Evolutionary conservation across 2,888 invertebrate genomes (phyloP).

Genomic region (Malthinus seriepunctatus): DNA sequence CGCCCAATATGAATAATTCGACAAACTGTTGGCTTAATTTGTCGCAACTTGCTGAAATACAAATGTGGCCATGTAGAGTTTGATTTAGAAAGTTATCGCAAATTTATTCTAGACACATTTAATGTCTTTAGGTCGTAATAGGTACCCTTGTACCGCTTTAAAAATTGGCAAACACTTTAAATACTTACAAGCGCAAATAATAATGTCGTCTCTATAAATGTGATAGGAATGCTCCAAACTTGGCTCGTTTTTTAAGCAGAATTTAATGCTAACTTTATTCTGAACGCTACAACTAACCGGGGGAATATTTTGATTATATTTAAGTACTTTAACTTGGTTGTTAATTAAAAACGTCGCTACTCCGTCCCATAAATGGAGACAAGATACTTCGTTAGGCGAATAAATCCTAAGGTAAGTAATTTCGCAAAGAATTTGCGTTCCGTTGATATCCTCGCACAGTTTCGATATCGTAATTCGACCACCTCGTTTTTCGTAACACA

Average conservation of each 20-base stretch:
- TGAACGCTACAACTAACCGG: conserved; percentile 38
- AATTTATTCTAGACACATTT: too few species aligned
- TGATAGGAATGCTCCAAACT: conserved; percentile 39
- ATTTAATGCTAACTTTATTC: conserved; percentile 31
- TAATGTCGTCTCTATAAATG: conserved; percentile 48
- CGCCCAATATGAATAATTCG: conserved; percentile 49
- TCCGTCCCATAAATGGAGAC: conserved; percentile 50
- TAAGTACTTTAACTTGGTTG: conserved; percentile 46
- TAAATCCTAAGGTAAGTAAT: conserved; percentile 51
- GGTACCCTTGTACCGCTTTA: too few species aligned
- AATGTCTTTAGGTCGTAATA: too few species aligned
- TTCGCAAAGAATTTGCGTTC: conserved; percentile 41
- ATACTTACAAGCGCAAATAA: conserved; percentile 49
- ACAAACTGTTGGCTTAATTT: conserved; percentile 46
- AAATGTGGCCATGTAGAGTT: too few species aligned
- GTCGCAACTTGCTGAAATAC: conserved; percentile 42
- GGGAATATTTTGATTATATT: conserved; percentile 42
- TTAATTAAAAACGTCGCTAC: conserved; percentile 49
- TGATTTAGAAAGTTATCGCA: too few species aligned
- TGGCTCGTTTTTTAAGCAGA: conserved; percentile 30
- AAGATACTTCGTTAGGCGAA: conserved; percentile 48
- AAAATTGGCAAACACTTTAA: too few species aligned
- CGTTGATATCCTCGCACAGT: conserved; percentile 36
- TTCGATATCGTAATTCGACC: conserved; percentile 49
- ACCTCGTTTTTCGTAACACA: conserved; percentile 50